Evolutionary conservation across 2,113 vertebrate genomes (phyloP).

Genomic region (Penelope pileata): DNA sequence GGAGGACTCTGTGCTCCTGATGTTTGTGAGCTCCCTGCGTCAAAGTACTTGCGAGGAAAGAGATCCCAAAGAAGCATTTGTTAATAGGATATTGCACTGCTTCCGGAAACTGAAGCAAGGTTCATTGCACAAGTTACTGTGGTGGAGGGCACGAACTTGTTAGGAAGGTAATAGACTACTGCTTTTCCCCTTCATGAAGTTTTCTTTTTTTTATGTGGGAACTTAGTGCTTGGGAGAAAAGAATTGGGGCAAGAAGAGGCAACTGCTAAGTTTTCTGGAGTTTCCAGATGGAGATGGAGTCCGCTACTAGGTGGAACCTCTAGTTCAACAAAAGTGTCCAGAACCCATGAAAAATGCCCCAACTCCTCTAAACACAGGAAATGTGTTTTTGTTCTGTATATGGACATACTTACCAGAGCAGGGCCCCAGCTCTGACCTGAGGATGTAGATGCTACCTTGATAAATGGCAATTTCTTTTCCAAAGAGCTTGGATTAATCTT

Average conservation of each 20-base stretch:
- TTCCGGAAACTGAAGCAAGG: conserved; percentile 7
- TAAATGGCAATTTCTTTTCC: conserved; percentile 34
- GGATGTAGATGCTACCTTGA: conserved; percentile 22
- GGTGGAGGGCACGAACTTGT: background rate
- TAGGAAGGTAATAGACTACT: background rate
- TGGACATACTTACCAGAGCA: background rate
- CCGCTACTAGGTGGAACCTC: background rate
- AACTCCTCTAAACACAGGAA: background rate
- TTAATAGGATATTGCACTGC: background rate
- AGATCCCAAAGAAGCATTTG: background rate
- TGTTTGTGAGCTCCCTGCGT: background rate
- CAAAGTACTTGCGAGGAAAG: background rate
- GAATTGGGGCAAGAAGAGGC: background rate
- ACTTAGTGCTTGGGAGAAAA: background rate
- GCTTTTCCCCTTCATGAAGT: background rate
- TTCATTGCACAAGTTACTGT: background rate
- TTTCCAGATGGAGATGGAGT: background rate
- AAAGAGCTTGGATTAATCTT: conserved; percentile 8
- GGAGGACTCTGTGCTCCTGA: background rate
- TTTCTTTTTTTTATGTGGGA: background rate
- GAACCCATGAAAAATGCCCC: background rate
- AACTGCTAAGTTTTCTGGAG: background rate
- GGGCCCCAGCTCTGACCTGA: background rate
- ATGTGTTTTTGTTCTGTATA: conserved; percentile 1
- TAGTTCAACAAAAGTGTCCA: background rate